Base-by-base conservation (phyloP, 2,113 vertebrate species). In the Apodemus sylvaticus region DNA sequence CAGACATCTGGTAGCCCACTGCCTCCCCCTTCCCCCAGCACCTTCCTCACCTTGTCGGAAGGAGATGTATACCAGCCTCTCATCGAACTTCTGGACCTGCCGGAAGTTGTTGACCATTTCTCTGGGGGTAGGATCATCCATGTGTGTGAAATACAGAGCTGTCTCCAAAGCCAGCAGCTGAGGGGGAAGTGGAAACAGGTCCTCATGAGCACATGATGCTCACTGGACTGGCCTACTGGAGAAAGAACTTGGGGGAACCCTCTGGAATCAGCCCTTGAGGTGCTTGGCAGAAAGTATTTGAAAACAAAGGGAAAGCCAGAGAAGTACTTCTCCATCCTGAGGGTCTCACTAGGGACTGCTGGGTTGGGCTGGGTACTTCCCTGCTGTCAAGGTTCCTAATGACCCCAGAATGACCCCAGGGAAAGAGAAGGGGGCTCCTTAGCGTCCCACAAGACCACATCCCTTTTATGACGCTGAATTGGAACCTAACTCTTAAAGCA, bases 71-170 rank as follows among this genome's bases (percentile, higher is more conserved):
- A 99, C 98, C 68, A 99, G 95, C 94, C 99, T 98, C 97, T 99
- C 98, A 0, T 99, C 99, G 2, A 98, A 94, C 36, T 98, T 97
- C 98, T 99, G 99, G 3, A 99, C 95, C 0, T 97, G 98, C 86
- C 99, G 98, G 98, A 98, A 99, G 98, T 99, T 99, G 93, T 98
- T 89, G 1, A 98, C 97, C 97, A 99, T 98, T 91, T 99, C 98
- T 85, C 98, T 86, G 26, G 98, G 98, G 45, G 97, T 94, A 0
- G 98, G 98, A 60, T 99, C 99, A 26, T 98, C 98, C 0, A 96
- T 76, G 24, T 98, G 92, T 55, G 99, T 99, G 97, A 98, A 99
- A 95, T 99, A 99, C 94, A 99, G 98, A 66, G 98, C 97, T 16
- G 99, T 99, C 96, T 99, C 98, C 97, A 99, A 91, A 45, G 98